Evolutionary conservation across 2,113 vertebrate genomes (phyloP), one percentile per base, ranked within the genome.

Genomic region (Megaceryle torquata): DNA sequence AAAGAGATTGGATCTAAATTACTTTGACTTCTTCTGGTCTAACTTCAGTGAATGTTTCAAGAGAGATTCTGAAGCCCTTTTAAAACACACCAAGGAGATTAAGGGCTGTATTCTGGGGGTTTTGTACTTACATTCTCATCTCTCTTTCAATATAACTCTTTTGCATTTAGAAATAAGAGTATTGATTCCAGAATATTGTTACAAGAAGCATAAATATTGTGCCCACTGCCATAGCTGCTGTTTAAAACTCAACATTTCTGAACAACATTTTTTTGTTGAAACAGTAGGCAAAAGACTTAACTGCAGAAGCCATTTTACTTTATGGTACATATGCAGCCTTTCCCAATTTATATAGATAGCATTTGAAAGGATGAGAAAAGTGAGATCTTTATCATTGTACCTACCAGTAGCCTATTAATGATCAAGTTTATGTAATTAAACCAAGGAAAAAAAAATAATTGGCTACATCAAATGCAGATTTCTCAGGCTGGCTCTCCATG

Each of bases 1-100:
- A 91, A 97, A 96, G 97, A 98, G 97, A 98, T 98, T 98, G 97
- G 95, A 98, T 98, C 97, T 98, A 98, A 98, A 98, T 98, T 98
- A 98, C 97, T 98, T 98, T 97, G 97, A 98, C 96, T 98, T 97
- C 89, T 97, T 95, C 95, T 98, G 97, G 97, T 94, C 97, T 97
- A 98, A 93, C 97, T 97, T 97, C 88, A 88, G 91, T 68, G 88
- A 93, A 92, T 92, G 71, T 89, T 97, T 82, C 19, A 1, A 96
- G 81, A 94, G 57, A 87, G 84, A 96, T 95, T 90, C 13, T 82
- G 79, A 97, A 95, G 67, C 35, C 44, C 48, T 95, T 96, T 92
- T 53, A 96, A 95, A 89, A 80, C 44, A 43, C 77, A 83, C 78
- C 65, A 12, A 31, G 63, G 63, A 96, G 90, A 97, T 80, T 85